These are phyloP conservation scores for Calidris pygmaea DNA, from an alignment of 2,113 vertebrate genomes.

Conservation along the genomic window DNA sequence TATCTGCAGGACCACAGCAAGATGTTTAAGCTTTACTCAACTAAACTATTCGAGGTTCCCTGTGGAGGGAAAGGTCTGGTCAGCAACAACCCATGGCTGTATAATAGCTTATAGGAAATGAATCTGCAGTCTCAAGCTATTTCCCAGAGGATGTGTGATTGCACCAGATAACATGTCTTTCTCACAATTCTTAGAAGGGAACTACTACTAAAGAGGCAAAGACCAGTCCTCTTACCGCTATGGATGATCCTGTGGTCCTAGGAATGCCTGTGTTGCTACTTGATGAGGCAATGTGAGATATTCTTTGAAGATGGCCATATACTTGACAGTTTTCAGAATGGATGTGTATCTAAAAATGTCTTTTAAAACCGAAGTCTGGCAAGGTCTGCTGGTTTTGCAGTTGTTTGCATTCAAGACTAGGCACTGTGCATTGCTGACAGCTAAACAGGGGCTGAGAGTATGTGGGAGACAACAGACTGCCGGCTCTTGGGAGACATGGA, in stretches of 20 bases:
- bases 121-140: not conserved
- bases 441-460: not conserved
- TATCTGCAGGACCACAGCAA: not conserved
- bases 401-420: not conserved
- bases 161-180: not conserved
- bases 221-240: not conserved
- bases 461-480: not conserved
- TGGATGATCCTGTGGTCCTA: not conserved
- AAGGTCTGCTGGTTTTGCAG: not conserved
- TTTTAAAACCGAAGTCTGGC: not conserved
- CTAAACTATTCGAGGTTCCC: not conserved
- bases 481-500: not conserved
- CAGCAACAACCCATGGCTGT: not conserved
- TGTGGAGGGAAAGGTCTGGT: not conserved
- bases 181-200: not conserved
- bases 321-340: not conserved
- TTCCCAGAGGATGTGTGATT: not conserved
- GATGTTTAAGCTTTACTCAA: not conserved
- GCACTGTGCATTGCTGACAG: not conserved
- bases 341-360: not conserved
- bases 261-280: not conserved
- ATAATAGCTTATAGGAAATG: not conserved
- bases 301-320: not conserved
- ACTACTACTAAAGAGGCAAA: not conserved
- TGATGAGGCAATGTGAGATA: not conserved